Evolutionary conservation across 2,888 invertebrate genomes (phyloP).

Genomic region (Tachina lurida): DNA sequence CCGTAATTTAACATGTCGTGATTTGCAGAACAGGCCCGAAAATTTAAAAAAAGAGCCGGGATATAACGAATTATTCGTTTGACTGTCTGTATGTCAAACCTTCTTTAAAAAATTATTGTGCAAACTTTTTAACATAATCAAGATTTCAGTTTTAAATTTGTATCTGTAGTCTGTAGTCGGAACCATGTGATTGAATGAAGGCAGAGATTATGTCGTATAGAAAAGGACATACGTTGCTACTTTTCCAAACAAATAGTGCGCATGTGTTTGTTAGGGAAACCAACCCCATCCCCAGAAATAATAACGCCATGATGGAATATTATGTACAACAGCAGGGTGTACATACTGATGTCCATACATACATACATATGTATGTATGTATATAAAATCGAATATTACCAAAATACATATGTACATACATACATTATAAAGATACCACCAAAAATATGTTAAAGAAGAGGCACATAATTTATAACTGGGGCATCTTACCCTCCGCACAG

Average conservation of each 20-base stretch:
- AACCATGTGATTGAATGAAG: too few species aligned
- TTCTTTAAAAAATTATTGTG: too few species aligned
- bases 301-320: not conserved
- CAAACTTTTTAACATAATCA: too few species aligned
- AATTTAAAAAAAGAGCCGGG: too few species aligned
- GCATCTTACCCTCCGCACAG: slow-evolving; percentile 20
- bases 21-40: too few species aligned
- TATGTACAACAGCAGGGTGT: not conserved
- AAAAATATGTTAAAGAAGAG: not conserved
- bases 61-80: too few species aligned
- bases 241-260: not conserved
- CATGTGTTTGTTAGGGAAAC: not conserved
- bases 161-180: too few species aligned
- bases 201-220: not conserved
- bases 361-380: not conserved
- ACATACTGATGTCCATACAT: not conserved
- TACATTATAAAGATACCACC: slow-evolving; percentile 1
- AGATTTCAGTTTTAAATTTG: too few species aligned
- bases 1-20: too few species aligned
- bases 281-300: not conserved
- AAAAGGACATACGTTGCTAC: not conserved
- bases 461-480: slow-evolving; percentile 42
- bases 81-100: too few species aligned
- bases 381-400: slow-evolving; percentile 2
- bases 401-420: too few species aligned